Conservation (phyloP, 2,113 vertebrate species). For the Athene noctua region DNA sequence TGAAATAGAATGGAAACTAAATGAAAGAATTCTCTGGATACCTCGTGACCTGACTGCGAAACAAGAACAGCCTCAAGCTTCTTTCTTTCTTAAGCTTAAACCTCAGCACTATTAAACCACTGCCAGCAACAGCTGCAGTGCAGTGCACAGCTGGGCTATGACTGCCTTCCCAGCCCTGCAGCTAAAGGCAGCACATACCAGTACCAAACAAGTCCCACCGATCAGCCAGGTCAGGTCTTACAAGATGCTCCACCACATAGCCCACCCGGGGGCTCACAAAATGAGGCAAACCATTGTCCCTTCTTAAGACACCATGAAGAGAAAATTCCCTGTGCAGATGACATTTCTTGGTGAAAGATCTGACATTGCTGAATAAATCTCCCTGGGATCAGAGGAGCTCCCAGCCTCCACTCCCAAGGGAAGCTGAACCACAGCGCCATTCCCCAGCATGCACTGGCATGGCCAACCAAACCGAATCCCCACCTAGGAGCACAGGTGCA, state of each 20-base stretch:
- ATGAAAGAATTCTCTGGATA: not conserved
- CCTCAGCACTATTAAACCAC: not conserved
- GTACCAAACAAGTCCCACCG: not conserved
- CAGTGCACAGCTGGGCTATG: not conserved
- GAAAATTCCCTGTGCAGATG: not conserved
- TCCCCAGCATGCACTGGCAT: fast-evolving
- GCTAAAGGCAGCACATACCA: not conserved
- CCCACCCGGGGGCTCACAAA: not conserved
- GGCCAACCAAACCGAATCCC: not conserved
- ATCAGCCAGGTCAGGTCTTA: not conserved
- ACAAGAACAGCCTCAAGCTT: not conserved
- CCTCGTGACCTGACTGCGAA: not conserved
- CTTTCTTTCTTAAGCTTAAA: not conserved
- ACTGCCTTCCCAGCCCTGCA: not conserved
- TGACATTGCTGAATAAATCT: fast-evolving
- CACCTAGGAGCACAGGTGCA: fast-evolving
- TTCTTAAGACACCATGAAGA: fast-evolving
- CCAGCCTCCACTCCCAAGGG: not conserved
- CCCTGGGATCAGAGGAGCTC: not conserved
- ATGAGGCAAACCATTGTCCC: not conserved
- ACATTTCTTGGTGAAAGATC: not conserved
- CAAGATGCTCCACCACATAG: not conserved
- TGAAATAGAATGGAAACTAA: not conserved
- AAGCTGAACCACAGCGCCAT: fast-evolving
- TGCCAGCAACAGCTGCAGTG: not conserved